Conservation (phyloP, 2,888 invertebrate genomes). For the Oscheius sp. region DNA sequence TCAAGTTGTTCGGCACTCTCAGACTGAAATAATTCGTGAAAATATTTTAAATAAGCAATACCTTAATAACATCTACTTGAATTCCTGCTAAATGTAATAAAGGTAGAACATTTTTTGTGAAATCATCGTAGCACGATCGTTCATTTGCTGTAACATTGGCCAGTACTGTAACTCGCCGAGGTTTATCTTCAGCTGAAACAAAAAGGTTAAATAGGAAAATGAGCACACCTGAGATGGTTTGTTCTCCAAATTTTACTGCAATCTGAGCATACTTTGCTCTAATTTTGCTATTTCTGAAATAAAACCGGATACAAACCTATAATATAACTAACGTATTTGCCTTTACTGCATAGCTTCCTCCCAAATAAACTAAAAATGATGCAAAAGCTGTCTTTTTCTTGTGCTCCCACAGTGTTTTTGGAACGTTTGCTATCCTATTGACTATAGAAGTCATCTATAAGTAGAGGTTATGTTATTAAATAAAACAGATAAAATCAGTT, state of each 20-base stretch:
- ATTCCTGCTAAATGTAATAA: slow-evolving; percentile 67
- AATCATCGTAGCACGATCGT: slow-evolving; percentile 55
- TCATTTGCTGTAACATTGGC: slow-evolving; percentile 62
- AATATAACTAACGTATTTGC: neutral
- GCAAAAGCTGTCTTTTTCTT: slow-evolving; percentile 59
- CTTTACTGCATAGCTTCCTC: slow-evolving; percentile 36
- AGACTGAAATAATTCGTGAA: slow-evolving; percentile 36
- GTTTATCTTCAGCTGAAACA: slow-evolving; percentile 50
- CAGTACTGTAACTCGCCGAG: slow-evolving; percentile 60
- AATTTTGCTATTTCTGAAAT: slow-evolving; percentile 54
- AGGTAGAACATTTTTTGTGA: slow-evolving; percentile 64
- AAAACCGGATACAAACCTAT: neutral
- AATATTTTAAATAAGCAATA: neutral
- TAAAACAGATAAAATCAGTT: too few relatives aligned
- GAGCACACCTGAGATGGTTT: slow-evolving; percentile 47
- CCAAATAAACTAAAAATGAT: slow-evolving; percentile 48
- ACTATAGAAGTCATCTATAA: slow-evolving; percentile 30
- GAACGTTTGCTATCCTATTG: slow-evolving; percentile 34
- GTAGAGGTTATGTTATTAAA: too few relatives aligned
- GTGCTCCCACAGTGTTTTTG: slow-evolving; percentile 53
- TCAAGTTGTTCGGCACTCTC: slow-evolving; percentile 60
- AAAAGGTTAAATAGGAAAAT: neutral
- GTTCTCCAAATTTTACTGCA: slow-evolving; percentile 56
- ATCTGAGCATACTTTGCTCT: slow-evolving; percentile 56
- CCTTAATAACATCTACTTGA: slow-evolving; percentile 56